Conservation (phyloP, 2,888 invertebrate species). For the Chymomyza caudatula region DNA sequence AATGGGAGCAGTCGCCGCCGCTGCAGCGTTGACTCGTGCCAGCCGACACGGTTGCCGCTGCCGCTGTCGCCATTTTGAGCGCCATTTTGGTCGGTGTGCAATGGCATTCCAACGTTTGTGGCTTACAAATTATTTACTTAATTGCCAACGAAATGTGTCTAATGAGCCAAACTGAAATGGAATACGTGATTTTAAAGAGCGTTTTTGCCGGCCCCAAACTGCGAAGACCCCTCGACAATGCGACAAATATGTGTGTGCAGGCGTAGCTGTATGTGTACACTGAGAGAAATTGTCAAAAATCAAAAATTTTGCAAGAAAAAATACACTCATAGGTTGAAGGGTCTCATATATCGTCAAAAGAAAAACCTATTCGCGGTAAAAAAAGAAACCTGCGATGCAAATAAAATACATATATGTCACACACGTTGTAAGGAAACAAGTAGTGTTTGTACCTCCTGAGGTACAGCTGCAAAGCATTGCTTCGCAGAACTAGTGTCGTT, state of each 20-base stretch:
- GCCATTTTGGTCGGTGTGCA: conserved; percentile 45
- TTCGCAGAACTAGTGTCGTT: too few species aligned
- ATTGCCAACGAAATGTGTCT: conserved; percentile 72
- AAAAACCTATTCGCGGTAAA: too few species aligned
- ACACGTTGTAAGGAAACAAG: too few species aligned
- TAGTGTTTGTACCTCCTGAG: too few species aligned
- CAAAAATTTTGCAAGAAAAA: too few species aligned
- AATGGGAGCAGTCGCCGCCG: background rate
- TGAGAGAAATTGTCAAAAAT: background rate
- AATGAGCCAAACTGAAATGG: conserved; percentile 72
- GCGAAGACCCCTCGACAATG: conserved; percentile 16
- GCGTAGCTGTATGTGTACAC: background rate
- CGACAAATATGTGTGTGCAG: background rate
- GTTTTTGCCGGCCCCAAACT: background rate
- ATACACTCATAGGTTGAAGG: too few species aligned
- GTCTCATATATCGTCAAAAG: too few species aligned
- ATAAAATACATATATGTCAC: too few species aligned
- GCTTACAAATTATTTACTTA: conserved; percentile 74
- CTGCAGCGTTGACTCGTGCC: background rate
- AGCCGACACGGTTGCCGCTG: background rate
- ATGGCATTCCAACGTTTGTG: conserved; percentile 59
- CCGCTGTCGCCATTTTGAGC: conserved; percentile 11
- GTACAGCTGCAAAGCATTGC: too few species aligned
- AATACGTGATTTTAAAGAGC: conserved; percentile 44
- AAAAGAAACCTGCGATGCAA: too few species aligned